phyloP scores from a whole-genome alignment of 2,113 vertebrate genomes.

The Zosterops lateralis region DNA sequence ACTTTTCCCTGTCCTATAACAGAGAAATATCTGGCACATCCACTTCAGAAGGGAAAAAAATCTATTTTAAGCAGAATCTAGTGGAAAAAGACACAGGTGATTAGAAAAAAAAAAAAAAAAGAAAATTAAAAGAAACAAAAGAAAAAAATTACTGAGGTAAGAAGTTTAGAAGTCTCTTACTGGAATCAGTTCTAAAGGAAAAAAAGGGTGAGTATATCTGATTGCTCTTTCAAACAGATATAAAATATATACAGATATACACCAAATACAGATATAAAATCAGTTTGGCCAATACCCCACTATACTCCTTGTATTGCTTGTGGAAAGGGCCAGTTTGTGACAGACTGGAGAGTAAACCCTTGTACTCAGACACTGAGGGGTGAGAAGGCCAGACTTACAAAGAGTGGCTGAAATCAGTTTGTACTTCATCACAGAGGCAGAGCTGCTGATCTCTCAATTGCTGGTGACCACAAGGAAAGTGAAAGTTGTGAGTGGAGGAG shows the following conservation, averaged over 20 bases:
- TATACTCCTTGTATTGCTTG: not conserved
- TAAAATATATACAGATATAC: no score
- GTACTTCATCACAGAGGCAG: not conserved
- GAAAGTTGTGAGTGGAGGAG: not conserved
- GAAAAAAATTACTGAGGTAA: not conserved
- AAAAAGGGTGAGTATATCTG: not conserved
- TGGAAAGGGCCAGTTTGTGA: not conserved
- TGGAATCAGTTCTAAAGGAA: not conserved
- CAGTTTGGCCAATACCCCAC: not conserved
- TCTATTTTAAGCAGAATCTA: not conserved
- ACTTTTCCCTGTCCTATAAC: not conserved
- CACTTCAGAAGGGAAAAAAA: not conserved
- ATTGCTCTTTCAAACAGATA: not conserved
- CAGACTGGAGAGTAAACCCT: not conserved
- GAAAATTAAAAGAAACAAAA: not conserved
- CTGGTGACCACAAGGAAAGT: not conserved
- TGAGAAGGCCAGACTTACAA: not conserved
- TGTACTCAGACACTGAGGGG: accelerated
- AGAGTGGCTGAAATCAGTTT: not conserved
- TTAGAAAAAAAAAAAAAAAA: not conserved
- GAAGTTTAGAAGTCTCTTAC: not conserved
- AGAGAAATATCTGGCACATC: not conserved
- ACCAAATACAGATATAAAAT: not conserved
- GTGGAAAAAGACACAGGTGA: not conserved
- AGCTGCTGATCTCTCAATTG: not conserved